Base-by-base conservation (phyloP, 2,113 vertebrate species). In the Trachemys scripta region DNA sequence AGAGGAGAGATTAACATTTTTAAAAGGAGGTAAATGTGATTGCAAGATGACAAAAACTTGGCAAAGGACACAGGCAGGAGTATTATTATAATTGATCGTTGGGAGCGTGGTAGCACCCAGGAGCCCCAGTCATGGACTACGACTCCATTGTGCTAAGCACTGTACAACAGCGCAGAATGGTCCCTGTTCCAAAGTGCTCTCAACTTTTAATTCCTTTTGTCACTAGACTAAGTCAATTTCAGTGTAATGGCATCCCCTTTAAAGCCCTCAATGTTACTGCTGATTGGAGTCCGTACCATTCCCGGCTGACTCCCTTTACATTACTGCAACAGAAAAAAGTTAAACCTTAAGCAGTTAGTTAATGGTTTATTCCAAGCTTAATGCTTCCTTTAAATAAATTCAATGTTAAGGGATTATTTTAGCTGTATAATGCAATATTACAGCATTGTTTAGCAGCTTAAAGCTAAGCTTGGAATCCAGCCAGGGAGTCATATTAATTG, bases 351-450 rank as follows among this genome's bases (percentile, higher is more conserved):
- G n/a, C 20, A 38, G 65, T 69, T 69, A 19, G 17, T n/a, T 65
- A 31, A 16, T 35, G 65, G 24, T 78, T 65, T 3, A 1, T 3
- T 0, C 35, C 20, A 38, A 12, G 10, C 47, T 87, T 62, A 20
- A 49, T 5, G 6, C 11, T 5, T 2, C 14, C 17, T 1, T 62
- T 22, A 51, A 0, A 0, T 31, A 24, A 31, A n/a, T 0, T 13
- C 11, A 62, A 19, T 16, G 1, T 69, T 4, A 6, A 35, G 47
- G 56, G 53, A 17, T 72, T 6, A 4, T 19, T 53, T 72, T 31
- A 13, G 45, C n/a, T 1, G 14, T 2, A 3, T 35, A 45, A 51
- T 72, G 5, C 0, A 1, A 0, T 0, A 80, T 35, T 7, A 16
- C 91, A 65, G n/a, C 0, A 2, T 5, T 38, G 50, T 62, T 65